A percentile compares a stretch with the other conserved stretches of the same genome.
These are phyloP conservation scores for Brachylomia viminalis DNA, from an alignment of 2,888 invertebrate species.

Conservation along the genomic window DNA sequence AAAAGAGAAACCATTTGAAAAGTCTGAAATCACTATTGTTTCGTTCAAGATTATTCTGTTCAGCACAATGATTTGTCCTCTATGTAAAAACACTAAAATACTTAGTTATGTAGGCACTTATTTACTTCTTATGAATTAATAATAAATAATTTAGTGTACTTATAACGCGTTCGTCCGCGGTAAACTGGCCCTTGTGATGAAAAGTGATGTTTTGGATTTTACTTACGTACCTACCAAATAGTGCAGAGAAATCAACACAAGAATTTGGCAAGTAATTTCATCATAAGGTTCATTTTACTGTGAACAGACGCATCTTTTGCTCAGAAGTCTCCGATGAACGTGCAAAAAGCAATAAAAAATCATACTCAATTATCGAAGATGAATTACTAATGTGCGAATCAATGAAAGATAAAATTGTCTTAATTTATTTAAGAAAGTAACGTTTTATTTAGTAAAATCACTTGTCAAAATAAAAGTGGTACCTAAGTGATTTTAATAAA, in stretches of 20 bases:
- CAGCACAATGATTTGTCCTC: constrained; percentile 57
- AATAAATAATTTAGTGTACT: constrained; percentile 59
- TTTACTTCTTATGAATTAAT: constrained; percentile 71
- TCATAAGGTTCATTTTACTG: constrained; percentile 38
- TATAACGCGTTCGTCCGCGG: constrained; percentile 31
- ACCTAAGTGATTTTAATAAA: constrained; percentile 41
- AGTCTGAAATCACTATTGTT: constrained; percentile 44
- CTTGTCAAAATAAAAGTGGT: constrained; percentile 26
- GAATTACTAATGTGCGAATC: constrained; percentile 30
- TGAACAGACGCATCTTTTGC: constrained; percentile 53
- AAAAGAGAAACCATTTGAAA: constrained; percentile 35
- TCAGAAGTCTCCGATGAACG: constrained; percentile 62
- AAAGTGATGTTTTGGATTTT: neutral
- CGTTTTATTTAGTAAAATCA: constrained; percentile 47
- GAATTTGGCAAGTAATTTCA: constrained; percentile 9
- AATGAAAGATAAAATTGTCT: constrained; percentile 3
- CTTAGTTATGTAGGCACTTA: constrained; percentile 57
- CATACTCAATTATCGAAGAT: constrained; percentile 39
- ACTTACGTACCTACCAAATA: neutral
- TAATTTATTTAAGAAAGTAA: constrained; percentile 35
- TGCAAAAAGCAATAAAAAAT: constrained; percentile 64
- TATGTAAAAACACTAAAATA: constrained; percentile 35
- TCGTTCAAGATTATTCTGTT: constrained; percentile 30
- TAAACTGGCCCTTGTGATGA: constrained; percentile 20
- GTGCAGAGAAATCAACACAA: neutral